Evolutionary conservation across 1,140 invertebrate species (phyloP).

Genomic region (Amphibalanus amphitrite): DNA sequence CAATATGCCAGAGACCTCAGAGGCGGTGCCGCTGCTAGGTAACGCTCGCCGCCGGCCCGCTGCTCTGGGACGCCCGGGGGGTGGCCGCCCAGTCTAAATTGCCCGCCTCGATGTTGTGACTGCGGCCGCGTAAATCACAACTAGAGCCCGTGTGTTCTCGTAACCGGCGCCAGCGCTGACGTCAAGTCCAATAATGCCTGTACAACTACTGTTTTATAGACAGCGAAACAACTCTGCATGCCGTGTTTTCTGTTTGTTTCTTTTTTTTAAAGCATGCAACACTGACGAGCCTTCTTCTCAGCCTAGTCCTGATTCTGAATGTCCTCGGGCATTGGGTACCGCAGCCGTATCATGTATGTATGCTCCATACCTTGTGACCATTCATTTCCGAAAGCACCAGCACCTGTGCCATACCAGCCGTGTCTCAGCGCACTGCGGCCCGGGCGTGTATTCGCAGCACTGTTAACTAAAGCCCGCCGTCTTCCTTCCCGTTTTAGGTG

Average conservation of each 20-base stretch:
- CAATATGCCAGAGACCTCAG: conserved; percentile 46
- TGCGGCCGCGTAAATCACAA: neutral
- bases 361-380: no score
- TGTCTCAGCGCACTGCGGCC: no score
- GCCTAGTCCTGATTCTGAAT: no score
- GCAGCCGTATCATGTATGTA: no score
- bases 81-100: neutral
- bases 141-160: no score
- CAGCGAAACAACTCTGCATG: neutral
- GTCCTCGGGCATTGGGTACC: no score
- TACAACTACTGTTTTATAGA: neutral
- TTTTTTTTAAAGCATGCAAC: neutral
- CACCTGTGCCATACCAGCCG: no score
- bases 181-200: neutral
- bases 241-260: neutral
- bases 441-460: no score
- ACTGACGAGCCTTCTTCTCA: neutral
- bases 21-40: conserved; percentile 79
- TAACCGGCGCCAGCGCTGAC: no score
- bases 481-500: conserved; percentile 29
- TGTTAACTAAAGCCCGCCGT: neutral
- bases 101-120: neutral
- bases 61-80: neutral
- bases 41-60: conserved; percentile 26
- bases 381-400: no score